Conservation (phyloP, 1,140 invertebrate genomes). For the Ylistrum balloti region DNA sequence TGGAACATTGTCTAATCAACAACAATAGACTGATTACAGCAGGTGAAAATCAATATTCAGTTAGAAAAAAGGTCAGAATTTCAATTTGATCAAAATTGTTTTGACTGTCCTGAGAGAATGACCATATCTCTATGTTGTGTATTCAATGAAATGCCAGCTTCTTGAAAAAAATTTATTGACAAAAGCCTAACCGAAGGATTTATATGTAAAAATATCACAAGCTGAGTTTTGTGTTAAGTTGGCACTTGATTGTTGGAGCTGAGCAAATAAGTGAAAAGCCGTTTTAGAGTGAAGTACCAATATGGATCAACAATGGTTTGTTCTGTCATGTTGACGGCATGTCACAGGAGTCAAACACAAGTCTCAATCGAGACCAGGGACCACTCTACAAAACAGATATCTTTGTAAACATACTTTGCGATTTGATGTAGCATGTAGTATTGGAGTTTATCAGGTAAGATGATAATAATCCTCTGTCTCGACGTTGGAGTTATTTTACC, state of each 20-base stretch:
- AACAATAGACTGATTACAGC: neutral
- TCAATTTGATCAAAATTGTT: neutral
- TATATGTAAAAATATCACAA: neutral
- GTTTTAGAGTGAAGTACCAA: neutral
- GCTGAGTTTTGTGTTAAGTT: neutral
- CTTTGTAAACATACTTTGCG: neutral
- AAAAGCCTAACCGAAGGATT: slow-evolving; percentile 3
- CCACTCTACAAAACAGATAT: neutral
- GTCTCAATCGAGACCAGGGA: neutral
- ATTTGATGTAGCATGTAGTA: slow-evolving; percentile 10
- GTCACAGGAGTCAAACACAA: neutral
- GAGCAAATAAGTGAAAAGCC: slow-evolving; percentile 13
- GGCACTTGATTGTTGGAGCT: neutral
- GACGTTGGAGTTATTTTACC: too few relatives aligned
- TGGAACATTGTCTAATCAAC: neutral
- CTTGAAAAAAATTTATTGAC: neutral
- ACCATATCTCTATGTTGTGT: neutral
- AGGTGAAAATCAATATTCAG: neutral
- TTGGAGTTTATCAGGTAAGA: slow-evolving; percentile 4
- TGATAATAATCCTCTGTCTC: too few relatives aligned
- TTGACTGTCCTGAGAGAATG: neutral
- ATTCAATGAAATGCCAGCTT: neutral
- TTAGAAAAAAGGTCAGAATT: neutral
- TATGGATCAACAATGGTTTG: neutral
- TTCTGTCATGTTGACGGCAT: neutral